Evolutionary conservation across 2,797 vertebrate genomes (phyloP), one percentile per base, ranked within the genome.

Genomic region (Aeoliscus strigatus): DNA sequence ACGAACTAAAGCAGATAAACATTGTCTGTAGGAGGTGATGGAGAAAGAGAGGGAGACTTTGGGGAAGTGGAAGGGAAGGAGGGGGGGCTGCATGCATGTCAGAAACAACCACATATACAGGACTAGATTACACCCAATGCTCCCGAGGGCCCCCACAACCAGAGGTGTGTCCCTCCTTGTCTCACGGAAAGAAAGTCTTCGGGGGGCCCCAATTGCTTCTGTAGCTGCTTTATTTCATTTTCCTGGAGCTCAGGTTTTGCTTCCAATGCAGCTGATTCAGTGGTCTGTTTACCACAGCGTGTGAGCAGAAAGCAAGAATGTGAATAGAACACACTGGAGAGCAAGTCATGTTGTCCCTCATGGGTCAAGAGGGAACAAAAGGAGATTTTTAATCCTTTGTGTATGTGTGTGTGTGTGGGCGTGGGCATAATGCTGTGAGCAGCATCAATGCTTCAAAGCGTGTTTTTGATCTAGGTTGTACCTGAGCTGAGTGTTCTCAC

Each of bases 401-500:
- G 43, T 35, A 24, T 24, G 38, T 27, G 51, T 35, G 39, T 27
- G 42, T 25, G 39, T 35, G 44, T 21, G 46, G 8, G 57, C 13
- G 40, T 18, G 24, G 11, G 45, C 11, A 32, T 30, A 29, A 47
- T 50, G 33, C 26, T 31, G 14, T 21, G 51, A 10, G 39, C 42
- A 44, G 43, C 42, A 24, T 60, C 31, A 28, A 13, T 25, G 51
- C 45, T 46, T 70, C 57, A 65, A 54, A 73, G 54, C 9, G 1
- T 21, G 27, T 49, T 52, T 73, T 47, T 55, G 56, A 72, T 60
- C 42, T 26, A 46, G 24, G 17, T 45, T 54, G 63, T 76, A 65
- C 76, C 70, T 78, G 67, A 26, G 51, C 49, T 61, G 81, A 73
- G 72, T 75, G 57, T 70, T 60, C 67, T 44, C 39, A 65, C 24